A percentile compares a stretch with the other conserved stretches of the same genome.
Evolutionary conservation across 23 tunicate genomes (phyloP).

Genomic region (Halocynthia aurantium): DNA sequence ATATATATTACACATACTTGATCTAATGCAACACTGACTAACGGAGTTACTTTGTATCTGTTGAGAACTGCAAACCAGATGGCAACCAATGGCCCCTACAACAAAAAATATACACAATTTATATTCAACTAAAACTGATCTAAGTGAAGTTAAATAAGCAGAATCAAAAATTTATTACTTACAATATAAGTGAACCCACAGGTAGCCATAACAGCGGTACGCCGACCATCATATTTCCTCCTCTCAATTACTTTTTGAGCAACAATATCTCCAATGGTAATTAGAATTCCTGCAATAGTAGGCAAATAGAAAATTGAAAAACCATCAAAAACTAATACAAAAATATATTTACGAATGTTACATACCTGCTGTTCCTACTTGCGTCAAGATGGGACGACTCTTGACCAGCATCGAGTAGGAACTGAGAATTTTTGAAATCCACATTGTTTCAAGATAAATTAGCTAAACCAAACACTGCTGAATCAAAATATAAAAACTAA

Average conservation of each 20-base stretch:
- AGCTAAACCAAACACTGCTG: too few relatives aligned
- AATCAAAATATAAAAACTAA: too few relatives aligned
- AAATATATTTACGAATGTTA: too few relatives aligned
- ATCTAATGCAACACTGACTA: constrained; percentile 23
- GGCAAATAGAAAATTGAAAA: too few relatives aligned
- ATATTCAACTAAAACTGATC: background rate
- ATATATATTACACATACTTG: constrained; percentile 13
- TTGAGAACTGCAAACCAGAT: constrained; percentile 28
- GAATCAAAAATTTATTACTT: background rate
- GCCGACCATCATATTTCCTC: constrained; percentile 14
- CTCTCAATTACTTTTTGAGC: constrained; percentile 33
- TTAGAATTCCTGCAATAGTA: constrained; percentile 26
- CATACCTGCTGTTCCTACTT: too few relatives aligned
- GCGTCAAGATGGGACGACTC: too few relatives aligned
- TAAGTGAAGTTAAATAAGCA: background rate
- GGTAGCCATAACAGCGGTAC: constrained; percentile 50
- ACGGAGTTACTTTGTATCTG: constrained; percentile 10
- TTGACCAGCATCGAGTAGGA: too few relatives aligned
- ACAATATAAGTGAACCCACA: constrained; percentile 59
- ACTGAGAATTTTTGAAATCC: too few relatives aligned
- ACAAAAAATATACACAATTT: background rate
- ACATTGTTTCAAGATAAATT: too few relatives aligned
- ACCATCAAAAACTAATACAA: too few relatives aligned
- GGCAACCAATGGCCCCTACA: constrained; percentile 37
- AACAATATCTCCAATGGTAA: constrained; percentile 53